Percentiles rank a stretch among this genome's conserved stretches.
These are phyloP conservation scores for Cosmia trapezina DNA, from an alignment of 2,888 invertebrate genomes.

Conservation along the genomic window DNA sequence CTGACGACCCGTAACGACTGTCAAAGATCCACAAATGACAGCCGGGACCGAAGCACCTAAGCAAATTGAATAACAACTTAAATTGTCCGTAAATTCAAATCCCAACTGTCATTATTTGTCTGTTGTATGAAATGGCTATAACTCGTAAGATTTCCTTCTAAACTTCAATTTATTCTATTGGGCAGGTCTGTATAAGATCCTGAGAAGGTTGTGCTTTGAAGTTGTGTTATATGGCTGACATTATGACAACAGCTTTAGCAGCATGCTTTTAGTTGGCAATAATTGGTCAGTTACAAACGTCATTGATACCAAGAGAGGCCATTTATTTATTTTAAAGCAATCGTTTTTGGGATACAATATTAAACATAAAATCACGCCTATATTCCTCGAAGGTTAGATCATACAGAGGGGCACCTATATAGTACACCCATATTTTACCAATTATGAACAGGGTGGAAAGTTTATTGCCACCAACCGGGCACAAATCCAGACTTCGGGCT, in stretches of 20 bases:
- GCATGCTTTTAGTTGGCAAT: neutral
- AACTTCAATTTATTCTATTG: slow-evolving; percentile 10
- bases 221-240: neutral
- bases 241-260: neutral
- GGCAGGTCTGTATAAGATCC: neutral
- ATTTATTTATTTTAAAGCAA: neutral
- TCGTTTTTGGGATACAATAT: no score
- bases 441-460: neutral
- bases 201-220: neutral
- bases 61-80: neutral
- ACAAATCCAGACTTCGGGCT: neutral
- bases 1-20: no score
- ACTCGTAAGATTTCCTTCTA: neutral
- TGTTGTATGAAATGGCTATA: neutral
- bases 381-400: neutral
- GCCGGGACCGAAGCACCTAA: neutral
- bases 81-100: neutral
- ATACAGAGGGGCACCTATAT: neutral
- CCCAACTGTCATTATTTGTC: neutral
- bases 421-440: no score
- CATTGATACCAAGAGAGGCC: neutral
- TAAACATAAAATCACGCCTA: neutral
- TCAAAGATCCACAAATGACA: no score
- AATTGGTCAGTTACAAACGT: neutral
- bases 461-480: no score